A percentile compares a stretch with the other conserved stretches of the same genome.
phyloP scores from a whole-genome alignment of 1,140 invertebrate genomes.

The Neodiprion lecontei region DNA sequence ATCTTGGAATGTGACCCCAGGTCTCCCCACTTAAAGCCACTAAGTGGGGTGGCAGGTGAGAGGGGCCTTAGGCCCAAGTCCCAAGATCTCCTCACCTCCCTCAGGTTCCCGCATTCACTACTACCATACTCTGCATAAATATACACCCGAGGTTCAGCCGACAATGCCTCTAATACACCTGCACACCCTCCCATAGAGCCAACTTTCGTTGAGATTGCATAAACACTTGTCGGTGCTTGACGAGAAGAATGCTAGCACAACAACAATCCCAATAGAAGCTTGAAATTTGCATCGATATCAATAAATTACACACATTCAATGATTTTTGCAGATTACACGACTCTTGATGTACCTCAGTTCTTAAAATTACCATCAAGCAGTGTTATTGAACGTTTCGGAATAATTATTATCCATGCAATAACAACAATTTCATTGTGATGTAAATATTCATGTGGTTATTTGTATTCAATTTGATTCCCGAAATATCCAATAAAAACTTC shows the following conservation, averaged over 20 bases:
- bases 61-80: conserved; percentile 14
- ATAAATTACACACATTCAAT: no score
- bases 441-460: background rate
- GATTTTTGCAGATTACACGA: no score
- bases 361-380: background rate
- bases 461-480: background rate
- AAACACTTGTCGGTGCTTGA: background rate
- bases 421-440: background rate
- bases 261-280: background rate
- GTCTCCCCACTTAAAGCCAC: conserved; percentile 47
- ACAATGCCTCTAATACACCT: background rate
- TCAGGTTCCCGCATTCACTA: background rate
- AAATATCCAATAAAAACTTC: background rate
- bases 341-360: no score
- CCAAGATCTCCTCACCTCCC: background rate
- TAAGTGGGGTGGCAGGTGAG: conserved; percentile 37
- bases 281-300: background rate
- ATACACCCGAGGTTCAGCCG: background rate
- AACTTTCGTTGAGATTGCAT: background rate
- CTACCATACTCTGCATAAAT: conserved; percentile 11
- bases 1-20: conserved; percentile 66
- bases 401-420: background rate
- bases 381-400: background rate
- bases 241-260: background rate
- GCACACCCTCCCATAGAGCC: background rate